These are phyloP conservation scores for Cyclura pinguis DNA, from an alignment of 2,797 vertebrate genomes.

Conservation along the genomic window DNA sequence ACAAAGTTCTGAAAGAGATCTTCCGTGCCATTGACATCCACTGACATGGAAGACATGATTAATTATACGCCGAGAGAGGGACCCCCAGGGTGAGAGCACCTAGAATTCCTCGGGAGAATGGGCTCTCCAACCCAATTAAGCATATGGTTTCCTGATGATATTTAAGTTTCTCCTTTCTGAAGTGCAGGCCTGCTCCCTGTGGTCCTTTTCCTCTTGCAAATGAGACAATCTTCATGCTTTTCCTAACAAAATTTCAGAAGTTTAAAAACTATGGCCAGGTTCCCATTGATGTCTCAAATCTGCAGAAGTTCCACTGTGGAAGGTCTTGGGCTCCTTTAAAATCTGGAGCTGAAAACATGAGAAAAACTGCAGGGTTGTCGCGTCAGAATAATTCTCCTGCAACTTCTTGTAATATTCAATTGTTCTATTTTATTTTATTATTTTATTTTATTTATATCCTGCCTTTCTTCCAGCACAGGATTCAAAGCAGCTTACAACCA, in stretches of 20 bases:
- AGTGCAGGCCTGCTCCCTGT: not conserved
- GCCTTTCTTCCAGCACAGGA: too few species aligned
- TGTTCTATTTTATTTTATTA: too few species aligned
- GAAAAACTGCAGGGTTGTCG: too few species aligned
- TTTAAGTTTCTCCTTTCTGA: slow-evolving; percentile 6
- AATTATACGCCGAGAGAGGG: not conserved
- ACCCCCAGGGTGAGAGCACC: not conserved
- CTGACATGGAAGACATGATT: not conserved
- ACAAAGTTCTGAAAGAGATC: not conserved
- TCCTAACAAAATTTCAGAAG: not conserved
- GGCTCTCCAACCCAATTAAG: not conserved
- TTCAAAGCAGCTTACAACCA: too few species aligned
- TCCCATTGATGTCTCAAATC: too few species aligned
- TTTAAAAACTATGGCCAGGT: not conserved
- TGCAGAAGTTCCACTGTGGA: too few species aligned
- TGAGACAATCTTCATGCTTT: not conserved
- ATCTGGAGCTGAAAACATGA: too few species aligned
- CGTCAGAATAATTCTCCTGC: too few species aligned
- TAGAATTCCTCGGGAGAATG: not conserved
- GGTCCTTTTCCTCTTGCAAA: not conserved
- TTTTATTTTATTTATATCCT: too few species aligned
- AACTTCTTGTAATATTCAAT: too few species aligned
- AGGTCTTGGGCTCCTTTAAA: too few species aligned
- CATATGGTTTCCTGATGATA: not conserved
- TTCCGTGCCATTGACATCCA: not conserved